Percentiles rank a stretch among this genome's conserved stretches.
Conservation (phyloP, 64 coral and sea anemone genomes). For the Pachyseris speciosa region DNA sequence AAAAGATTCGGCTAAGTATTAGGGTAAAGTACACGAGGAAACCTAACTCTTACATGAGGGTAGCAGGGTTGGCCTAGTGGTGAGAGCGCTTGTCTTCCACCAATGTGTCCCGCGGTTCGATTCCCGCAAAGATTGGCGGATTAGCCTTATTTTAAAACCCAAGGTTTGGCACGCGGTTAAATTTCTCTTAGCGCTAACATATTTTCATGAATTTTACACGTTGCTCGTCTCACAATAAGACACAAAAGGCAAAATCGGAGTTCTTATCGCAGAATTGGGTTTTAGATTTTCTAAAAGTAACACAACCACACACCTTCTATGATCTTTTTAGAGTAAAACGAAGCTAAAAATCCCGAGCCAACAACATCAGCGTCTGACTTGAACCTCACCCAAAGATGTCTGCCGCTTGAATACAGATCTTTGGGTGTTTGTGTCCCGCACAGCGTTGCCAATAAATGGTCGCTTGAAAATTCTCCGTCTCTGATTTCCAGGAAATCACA, state of each 20-base stretch:
- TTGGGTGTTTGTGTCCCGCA: slow-evolving; percentile 14
- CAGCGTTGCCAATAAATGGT: slow-evolving; percentile 13
- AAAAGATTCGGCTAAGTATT: neutral
- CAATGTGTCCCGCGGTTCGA: no score
- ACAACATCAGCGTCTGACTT: slow-evolving; percentile 7
- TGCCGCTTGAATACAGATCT: slow-evolving; percentile 48
- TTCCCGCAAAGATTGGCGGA: no score
- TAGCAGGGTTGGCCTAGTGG: no score
- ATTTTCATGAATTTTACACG: no score
- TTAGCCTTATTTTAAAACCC: no score
- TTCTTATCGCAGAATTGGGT: neutral
- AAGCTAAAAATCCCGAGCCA: slow-evolving; percentile 29
- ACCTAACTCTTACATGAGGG: no score
- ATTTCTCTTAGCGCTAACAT: no score
- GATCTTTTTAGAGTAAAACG: neutral
- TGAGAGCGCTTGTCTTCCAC: no score
- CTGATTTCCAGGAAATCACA: slow-evolving; percentile 67
- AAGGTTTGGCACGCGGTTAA: no score
- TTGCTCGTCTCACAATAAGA: no score
- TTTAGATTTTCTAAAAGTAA: neutral
- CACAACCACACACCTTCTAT: slow-evolving; percentile 5
- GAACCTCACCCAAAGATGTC: slow-evolving; percentile 59
- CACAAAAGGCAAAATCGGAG: neutral
- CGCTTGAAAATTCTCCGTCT: slow-evolving; percentile 33
- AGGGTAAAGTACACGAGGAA: no score